Evolutionary conservation across 2,888 invertebrate species (phyloP), one percentile per base, ranked within the genome.

Genomic region (Drosophila diplacantha): DNA sequence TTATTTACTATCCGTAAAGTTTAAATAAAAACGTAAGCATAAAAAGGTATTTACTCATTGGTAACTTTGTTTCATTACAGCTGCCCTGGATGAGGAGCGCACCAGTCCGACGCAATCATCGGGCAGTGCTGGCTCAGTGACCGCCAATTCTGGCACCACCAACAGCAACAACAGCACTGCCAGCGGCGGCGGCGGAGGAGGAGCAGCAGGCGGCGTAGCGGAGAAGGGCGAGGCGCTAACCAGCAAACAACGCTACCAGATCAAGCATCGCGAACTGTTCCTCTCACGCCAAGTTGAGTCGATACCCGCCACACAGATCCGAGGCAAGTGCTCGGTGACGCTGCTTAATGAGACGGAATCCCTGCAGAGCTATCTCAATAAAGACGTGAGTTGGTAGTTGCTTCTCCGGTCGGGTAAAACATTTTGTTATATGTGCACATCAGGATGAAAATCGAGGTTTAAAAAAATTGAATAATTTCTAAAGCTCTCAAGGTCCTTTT

Each of bases 341-440:
- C 92, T 99, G 85, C 94, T 99, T 90, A 99, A 99, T 91, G 99
- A 99, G 91, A 98, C 98, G 61, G 99, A 99, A 91, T 96, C 97
- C 79, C 92, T 98, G 86, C 92, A 94, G 88, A 96, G 96, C 89
- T 99, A 99, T 92, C 92, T 99, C 88, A 95, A 96, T 91, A 97
- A 96, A 92, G 96, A 96, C 90, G 95, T 94, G 90, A 92, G 92
- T 91, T 90, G 43, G 54, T 51, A 47, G 29, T 26, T 26, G 39
- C 14, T 44, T 31, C 20, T 41, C 12, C 24, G 29, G 18, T 7
- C 31, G 24, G 12, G 18, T 35, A 22, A 11, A n/a, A 11, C 2
- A 12, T 20, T 3, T 51, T 38, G 5, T 14, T 26, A 1, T 22
- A 41, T n/a, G n/a, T 24, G 7, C 12, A 18, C 12, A 18, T 4